phyloP scores from a whole-genome alignment of 2,888 invertebrate genomes.

The Cryptocephalus primarius region DNA sequence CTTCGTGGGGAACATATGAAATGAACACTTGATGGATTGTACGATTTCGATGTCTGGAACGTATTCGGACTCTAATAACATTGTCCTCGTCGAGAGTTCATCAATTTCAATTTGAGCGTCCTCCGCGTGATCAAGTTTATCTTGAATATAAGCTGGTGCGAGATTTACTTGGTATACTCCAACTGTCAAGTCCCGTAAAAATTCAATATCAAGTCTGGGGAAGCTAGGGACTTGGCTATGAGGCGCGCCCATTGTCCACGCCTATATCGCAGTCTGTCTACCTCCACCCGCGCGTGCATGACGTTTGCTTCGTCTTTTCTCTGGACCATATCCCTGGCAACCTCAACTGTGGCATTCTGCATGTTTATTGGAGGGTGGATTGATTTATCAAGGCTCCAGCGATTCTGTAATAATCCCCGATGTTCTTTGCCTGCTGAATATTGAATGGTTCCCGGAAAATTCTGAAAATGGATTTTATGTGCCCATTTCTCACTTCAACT shows the following conservation, averaged over 20 bases:
- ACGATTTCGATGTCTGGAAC: background rate
- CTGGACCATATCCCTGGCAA: background rate
- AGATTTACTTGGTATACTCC: slow-evolving; percentile 1
- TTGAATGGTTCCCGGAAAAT: background rate
- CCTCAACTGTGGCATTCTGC: background rate
- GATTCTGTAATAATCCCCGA: slow-evolving; percentile 1
- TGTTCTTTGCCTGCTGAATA: background rate
- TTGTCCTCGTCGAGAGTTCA: background rate
- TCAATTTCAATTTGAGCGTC: background rate
- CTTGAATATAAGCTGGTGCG: slow-evolving; percentile 1
- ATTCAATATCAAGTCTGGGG: background rate
- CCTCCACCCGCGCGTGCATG: background rate
- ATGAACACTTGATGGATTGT: background rate
- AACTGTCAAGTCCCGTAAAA: background rate
- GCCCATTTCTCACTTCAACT: slow-evolving; percentile 4
- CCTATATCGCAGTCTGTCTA: background rate
- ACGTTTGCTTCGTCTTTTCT: background rate
- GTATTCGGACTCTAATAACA: background rate
- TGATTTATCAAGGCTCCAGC: slow-evolving; percentile 3
- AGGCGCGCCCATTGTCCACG: background rate
- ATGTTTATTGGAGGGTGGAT: background rate
- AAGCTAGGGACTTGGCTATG: background rate
- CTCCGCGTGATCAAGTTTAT: background rate
- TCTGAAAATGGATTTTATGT: slow-evolving; percentile 3
- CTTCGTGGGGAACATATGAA: background rate